Percentiles rank a stretch among this genome's conserved stretches.
These are phyloP conservation scores for Periparus ater DNA, from an alignment of 2,797 vertebrate species.

Conservation along the genomic window DNA sequence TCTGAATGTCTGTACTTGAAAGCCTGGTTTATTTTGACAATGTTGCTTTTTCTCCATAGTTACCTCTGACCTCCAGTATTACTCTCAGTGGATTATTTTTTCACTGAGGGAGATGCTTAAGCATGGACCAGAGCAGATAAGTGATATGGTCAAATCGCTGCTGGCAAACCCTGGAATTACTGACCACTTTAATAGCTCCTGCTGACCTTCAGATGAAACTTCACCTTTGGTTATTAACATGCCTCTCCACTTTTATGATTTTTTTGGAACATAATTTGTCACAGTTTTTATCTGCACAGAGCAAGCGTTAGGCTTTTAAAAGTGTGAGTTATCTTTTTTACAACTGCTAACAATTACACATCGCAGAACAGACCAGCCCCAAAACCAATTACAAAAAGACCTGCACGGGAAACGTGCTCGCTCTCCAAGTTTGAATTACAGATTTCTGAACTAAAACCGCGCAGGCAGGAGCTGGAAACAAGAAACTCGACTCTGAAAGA, in stretches of 20 bases:
- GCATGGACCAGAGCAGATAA: constrained; percentile 80
- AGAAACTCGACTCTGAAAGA: constrained; percentile 34
- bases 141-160: constrained; percentile 78
- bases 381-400: constrained; percentile 75
- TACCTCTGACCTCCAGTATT: constrained; percentile 72
- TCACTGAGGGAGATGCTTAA: constrained; percentile 75
- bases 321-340: constrained; percentile 80
- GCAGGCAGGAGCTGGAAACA: not conserved
- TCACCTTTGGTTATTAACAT: constrained; percentile 85
- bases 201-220: constrained; percentile 81
- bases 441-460: constrained; percentile 53
- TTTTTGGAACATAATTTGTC: constrained; percentile 82
- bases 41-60: constrained; percentile 66
- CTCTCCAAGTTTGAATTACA: constrained; percentile 26
- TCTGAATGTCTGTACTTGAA: constrained; percentile 56
- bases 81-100: constrained; percentile 77
- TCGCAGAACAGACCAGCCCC: constrained; percentile 55
- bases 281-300: constrained; percentile 84
- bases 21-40: constrained; percentile 72
- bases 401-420: not conserved
- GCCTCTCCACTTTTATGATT: constrained; percentile 82
- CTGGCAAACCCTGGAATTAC: constrained; percentile 79
- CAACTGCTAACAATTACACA: constrained; percentile 83
- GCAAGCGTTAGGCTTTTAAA: constrained; percentile 80
- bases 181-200: constrained; percentile 80